phyloP scores from a whole-genome alignment of 2,888 invertebrate species.

The Serrognathus titanus region DNA sequence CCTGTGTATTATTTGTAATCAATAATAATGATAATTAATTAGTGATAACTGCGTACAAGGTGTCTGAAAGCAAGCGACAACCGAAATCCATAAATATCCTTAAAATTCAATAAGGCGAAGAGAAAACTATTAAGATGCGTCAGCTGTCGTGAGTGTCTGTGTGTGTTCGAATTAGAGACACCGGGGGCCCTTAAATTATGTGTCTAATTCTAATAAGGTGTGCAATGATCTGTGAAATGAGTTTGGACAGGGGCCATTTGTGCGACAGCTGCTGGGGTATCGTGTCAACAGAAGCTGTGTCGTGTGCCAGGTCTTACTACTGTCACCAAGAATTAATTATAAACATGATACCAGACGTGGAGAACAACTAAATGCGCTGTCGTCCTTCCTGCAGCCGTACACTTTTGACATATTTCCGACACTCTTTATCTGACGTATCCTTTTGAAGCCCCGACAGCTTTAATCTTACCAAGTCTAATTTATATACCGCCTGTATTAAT shows the following conservation, averaged over 20 bases:
- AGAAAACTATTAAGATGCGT: conserved; percentile 14
- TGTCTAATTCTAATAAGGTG: conserved; percentile 33
- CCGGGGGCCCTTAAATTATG: conserved; percentile 14
- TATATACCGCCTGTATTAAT: no score
- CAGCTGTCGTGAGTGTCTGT: conserved; percentile 2
- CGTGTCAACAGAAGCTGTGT: conserved; percentile 24
- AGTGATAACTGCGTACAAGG: no score
- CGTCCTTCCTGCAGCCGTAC: background rate
- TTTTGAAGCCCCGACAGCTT: no score
- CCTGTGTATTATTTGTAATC: no score
- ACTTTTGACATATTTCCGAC: background rate
- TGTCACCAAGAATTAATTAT: conserved; percentile 28
- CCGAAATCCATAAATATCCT: no score
- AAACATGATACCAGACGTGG: conserved; percentile 12
- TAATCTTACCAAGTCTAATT: no score
- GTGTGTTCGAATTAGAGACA: background rate
- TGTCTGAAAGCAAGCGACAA: no score
- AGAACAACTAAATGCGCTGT: background rate
- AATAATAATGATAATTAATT: no score
- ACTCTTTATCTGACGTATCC: no score
- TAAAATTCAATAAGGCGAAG: background rate
- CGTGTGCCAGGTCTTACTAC: conserved; percentile 22
- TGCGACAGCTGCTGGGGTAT: conserved; percentile 35
- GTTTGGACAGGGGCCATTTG: conserved; percentile 45
- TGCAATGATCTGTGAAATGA: conserved; percentile 42